Evolutionary conservation across 2,113 vertebrate species (phyloP).

Genomic region (Morphnarchus princeps): DNA sequence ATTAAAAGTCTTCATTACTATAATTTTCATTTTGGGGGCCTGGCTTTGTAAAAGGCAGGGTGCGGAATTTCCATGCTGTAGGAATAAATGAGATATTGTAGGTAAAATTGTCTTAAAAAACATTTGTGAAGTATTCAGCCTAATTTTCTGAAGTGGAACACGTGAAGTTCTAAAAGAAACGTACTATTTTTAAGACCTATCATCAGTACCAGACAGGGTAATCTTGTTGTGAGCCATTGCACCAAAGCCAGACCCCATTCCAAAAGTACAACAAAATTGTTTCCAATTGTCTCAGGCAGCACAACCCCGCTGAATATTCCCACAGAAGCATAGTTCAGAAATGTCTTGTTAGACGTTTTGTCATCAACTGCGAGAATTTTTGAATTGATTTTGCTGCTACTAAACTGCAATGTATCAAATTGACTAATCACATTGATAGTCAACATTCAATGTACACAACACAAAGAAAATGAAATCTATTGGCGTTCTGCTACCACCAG

Average conservation of each 20-base stretch:
- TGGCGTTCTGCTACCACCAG: background rate
- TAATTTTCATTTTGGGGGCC: background rate
- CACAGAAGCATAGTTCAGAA: background rate
- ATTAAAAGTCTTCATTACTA: background rate
- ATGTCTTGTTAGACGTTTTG: background rate
- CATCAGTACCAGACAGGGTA: background rate
- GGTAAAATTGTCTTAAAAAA: background rate
- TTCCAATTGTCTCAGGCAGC: background rate
- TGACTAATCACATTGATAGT: background rate
- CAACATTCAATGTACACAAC: background rate
- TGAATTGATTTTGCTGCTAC: background rate
- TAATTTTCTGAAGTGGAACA: background rate
- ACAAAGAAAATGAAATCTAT: background rate
- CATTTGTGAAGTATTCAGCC: background rate
- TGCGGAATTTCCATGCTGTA: fast-evolving
- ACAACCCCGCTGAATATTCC: fast-evolving
- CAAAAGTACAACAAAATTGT: background rate
- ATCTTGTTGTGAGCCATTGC: fast-evolving
- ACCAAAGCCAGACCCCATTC: background rate
- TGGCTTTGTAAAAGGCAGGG: background rate
- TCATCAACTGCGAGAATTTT: background rate
- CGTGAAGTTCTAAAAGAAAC: background rate
- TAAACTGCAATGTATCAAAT: background rate
- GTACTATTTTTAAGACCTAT: background rate
- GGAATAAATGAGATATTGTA: background rate